A percentile compares a stretch with the other conserved stretches of the same genome.
phyloP scores from a whole-genome alignment of 2,113 vertebrate species.

The Abramis brama region DNA sequence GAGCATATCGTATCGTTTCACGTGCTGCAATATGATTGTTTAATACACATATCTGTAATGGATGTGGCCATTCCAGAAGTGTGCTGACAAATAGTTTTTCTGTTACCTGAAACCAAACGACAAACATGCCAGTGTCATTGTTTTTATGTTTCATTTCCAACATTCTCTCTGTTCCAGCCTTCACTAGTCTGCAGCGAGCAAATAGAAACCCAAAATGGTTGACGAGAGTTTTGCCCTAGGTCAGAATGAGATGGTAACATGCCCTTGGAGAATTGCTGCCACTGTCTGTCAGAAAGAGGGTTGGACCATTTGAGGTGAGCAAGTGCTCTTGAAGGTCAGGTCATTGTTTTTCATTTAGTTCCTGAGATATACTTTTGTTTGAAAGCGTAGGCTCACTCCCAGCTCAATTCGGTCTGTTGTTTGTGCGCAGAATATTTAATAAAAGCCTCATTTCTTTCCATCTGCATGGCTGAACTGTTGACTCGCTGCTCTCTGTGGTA shows the following conservation, averaged over 20 bases:
- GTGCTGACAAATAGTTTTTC: background rate
- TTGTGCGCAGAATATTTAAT: slow-evolving; percentile 24
- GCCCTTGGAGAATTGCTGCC: slow-evolving; percentile 28
- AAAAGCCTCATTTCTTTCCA: slow-evolving; percentile 1
- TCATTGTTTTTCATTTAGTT: slow-evolving; percentile 37
- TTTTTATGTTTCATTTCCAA: slow-evolving; percentile 10
- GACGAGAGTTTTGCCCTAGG: slow-evolving; percentile 9
- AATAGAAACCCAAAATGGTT: slow-evolving; percentile 21
- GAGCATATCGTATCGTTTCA: slow-evolving; percentile 6
- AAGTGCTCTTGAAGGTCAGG: slow-evolving; percentile 17
- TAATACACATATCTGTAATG: slow-evolving; percentile 6
- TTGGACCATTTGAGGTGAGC: background rate
- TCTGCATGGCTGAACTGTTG: background rate
- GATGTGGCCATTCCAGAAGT: background rate
- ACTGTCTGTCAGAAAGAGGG: slow-evolving; percentile 19
- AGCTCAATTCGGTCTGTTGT: slow-evolving; percentile 9
- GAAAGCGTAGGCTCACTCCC: background rate
- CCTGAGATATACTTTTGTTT: slow-evolving; percentile 28
- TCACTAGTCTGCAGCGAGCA: slow-evolving; percentile 5
- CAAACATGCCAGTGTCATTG: background rate
- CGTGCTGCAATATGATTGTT: background rate
- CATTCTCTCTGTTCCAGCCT: background rate
- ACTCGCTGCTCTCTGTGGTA: background rate
- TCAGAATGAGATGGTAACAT: slow-evolving; percentile 36
- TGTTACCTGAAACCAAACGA: background rate